Conservation (phyloP, 1,140 invertebrate species). For the Diabrotica undecimpunctata region DNA sequence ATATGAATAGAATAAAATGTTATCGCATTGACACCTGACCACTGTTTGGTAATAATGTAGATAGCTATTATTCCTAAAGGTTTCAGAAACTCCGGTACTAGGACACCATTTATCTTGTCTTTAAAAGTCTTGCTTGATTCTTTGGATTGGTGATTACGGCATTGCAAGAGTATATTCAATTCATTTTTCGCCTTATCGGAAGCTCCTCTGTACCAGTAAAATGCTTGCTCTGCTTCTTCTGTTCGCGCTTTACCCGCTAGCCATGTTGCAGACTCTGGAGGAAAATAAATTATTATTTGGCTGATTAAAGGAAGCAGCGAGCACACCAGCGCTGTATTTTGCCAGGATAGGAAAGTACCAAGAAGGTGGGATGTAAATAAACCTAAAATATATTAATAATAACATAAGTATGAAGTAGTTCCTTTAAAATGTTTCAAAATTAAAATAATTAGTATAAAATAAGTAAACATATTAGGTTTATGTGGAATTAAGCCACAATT, state of each 20-base stretch:
- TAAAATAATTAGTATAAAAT: too few species aligned
- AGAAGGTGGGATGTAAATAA: constrained; percentile 55
- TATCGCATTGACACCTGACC: constrained; percentile 64
- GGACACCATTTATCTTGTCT: constrained; percentile 29
- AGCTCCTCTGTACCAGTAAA: constrained; percentile 50
- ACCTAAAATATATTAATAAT: constrained; percentile 44
- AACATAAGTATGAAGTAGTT: background rate
- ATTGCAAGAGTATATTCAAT: constrained; percentile 50
- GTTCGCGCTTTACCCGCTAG: constrained; percentile 55
- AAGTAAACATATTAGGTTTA: too few species aligned
- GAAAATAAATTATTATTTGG: constrained; percentile 49
- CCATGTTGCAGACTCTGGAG: constrained; percentile 72
- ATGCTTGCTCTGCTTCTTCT: constrained; percentile 52
- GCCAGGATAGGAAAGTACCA: constrained; percentile 58
- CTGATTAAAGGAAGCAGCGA: constrained; percentile 52
- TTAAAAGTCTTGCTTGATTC: constrained; percentile 7
- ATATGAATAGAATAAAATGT: constrained; percentile 70
- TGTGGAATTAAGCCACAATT: too few species aligned
- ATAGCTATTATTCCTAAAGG: constrained; percentile 57
- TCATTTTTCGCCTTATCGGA: constrained; percentile 50
- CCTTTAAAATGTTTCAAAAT: too few species aligned
- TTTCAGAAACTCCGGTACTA: constrained; percentile 50
- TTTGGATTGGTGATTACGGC: constrained; percentile 28
- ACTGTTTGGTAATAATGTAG: constrained; percentile 60
- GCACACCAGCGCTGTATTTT: constrained; percentile 54